A percentile compares a stretch with the other conserved stretches of the same genome.
These are phyloP conservation scores for Conistra vaccinii DNA, from an alignment of 2,888 invertebrate genomes.

Conservation along the genomic window DNA sequence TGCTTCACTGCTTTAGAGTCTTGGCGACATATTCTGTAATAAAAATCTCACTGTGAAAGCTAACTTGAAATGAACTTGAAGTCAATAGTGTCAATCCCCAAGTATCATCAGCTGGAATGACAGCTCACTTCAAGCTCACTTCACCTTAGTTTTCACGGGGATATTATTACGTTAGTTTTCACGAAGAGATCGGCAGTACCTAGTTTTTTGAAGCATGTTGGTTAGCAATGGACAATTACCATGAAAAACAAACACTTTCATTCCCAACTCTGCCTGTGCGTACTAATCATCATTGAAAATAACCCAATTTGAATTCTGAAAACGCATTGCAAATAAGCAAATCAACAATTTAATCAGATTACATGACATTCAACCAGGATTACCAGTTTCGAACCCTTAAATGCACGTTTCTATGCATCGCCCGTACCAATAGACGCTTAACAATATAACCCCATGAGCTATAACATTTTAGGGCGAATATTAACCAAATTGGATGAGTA, in stretches of 20 bases:
- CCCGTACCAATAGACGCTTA: conserved; percentile 38
- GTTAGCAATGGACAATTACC: not conserved
- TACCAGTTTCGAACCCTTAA: conserved; percentile 48
- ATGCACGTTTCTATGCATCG: conserved; percentile 66
- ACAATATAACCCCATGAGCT: conserved; percentile 63
- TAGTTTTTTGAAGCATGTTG: not conserved
- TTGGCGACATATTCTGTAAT: not conserved
- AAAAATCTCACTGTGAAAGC: not conserved
- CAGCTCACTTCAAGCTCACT: not conserved
- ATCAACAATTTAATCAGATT: conserved; percentile 58
- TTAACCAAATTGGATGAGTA: conserved; percentile 66
- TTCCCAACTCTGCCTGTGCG: not conserved
- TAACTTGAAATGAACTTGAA: not conserved
- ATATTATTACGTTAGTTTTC: not conserved
- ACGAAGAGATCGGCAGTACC: not conserved
- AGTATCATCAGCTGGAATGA: not conserved
- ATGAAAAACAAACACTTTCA: conserved; percentile 3
- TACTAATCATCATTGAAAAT: conserved; percentile 32
- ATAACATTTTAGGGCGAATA: conserved; percentile 65
- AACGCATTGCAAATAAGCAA: conserved; percentile 45
- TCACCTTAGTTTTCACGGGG: not conserved
- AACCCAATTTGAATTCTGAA: conserved; percentile 47
- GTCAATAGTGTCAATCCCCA: not conserved
- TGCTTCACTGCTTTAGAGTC: not conserved
- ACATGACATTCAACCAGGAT: conserved; percentile 50